Conservation (phyloP, 2,113 vertebrate species). For the Odocoileus hemionus region DNA sequence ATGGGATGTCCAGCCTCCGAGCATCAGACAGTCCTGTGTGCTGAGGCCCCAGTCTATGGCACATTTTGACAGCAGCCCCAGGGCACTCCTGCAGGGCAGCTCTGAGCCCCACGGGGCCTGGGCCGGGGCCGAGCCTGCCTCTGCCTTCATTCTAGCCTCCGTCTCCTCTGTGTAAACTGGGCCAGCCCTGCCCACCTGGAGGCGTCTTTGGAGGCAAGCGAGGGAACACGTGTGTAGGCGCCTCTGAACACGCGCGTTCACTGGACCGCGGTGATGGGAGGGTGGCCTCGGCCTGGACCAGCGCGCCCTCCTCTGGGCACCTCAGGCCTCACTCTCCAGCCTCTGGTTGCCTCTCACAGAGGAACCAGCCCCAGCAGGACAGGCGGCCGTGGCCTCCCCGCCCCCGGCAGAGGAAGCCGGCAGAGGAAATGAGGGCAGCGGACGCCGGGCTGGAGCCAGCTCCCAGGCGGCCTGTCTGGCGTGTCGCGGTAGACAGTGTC, state of each 20-base stretch:
- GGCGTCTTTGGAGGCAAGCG: not conserved
- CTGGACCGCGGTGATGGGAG: not conserved
- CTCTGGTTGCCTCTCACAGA: not conserved
- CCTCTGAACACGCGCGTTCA: not conserved
- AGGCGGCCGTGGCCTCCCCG: not conserved
- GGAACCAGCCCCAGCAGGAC: not conserved
- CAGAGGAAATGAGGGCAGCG: slow-evolving; percentile 49
- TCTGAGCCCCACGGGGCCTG: not conserved
- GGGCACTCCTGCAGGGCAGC: not conserved
- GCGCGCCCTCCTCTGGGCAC: not conserved
- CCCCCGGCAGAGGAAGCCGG: slow-evolving; percentile 46
- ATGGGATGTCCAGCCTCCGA: rapidly evolving
- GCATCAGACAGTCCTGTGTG: not conserved
- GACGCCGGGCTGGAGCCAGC: not conserved
- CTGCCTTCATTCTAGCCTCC: not conserved
- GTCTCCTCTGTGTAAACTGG: not conserved
- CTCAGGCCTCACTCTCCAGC: not conserved
- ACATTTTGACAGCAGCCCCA: not conserved
- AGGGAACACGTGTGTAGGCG: too few relatives aligned
- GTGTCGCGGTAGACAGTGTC: not conserved
- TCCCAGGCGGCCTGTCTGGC: slow-evolving; percentile 15
- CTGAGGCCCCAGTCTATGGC: not conserved
- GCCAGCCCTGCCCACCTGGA: not conserved
- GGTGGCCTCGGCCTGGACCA: not conserved
- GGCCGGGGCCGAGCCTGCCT: not conserved